A percentile compares a stretch with the other conserved stretches of the same genome.
Evolutionary conservation across 2,797 vertebrate species (phyloP).

Genomic region (Furcifer pardalis): DNA sequence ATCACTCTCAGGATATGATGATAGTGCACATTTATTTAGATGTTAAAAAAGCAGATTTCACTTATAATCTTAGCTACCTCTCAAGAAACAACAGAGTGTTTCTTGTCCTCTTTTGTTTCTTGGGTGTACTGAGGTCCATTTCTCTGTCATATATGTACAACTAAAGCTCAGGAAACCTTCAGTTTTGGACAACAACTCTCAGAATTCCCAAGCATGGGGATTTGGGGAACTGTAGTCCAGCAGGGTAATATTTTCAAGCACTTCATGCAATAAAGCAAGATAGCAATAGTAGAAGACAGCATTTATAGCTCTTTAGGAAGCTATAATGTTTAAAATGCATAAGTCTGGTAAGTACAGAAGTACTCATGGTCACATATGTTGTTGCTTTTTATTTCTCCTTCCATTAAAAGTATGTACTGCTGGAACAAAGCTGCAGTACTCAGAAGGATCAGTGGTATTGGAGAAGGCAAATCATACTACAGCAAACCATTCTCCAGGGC

Average conservation of each 20-base stretch:
- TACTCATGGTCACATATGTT: not conserved
- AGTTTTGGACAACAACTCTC: no score
- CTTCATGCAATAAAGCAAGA: not conserved
- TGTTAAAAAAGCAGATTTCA: not conserved
- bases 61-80: not conserved
- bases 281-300: not conserved
- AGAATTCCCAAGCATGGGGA: no score
- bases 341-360: constrained; percentile 22
- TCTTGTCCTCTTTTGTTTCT: not conserved
- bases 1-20: not conserved
- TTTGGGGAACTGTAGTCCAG: no score
- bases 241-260: no score
- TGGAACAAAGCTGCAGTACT: constrained; percentile 23
- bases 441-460: not conserved
- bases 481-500: constrained; percentile 22
- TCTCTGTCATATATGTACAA: no score
- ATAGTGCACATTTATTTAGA: not conserved
- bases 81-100: not conserved
- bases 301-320: constrained; percentile 6
- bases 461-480: constrained; percentile 24
- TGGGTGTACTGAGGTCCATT: not conserved
- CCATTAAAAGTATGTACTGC: not conserved
- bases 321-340: not conserved
- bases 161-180: no score
- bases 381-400: constrained; percentile 14